Base-by-base conservation (phyloP, 1,140 invertebrate species). In the Cardiocondyla obscurior region DNA sequence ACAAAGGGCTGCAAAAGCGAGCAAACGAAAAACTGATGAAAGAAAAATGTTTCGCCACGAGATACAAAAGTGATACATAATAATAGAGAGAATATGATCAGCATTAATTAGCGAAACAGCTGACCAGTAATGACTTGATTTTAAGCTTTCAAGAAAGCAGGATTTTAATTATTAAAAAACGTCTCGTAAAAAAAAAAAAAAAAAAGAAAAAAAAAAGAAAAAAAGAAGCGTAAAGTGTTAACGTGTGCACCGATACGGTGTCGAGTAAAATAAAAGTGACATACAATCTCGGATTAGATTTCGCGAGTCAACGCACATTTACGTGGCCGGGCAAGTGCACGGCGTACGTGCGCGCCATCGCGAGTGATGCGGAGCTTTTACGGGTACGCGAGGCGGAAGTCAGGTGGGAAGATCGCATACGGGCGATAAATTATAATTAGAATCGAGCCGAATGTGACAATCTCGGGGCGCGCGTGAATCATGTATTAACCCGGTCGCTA, bases 381-480 rank as follows among this genome's bases (percentile, higher is more conserved):
- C 14, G 42, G 42, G 39, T 44, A 46, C n/a, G 44, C 8, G 19
- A 72, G 33, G 4, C 22, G 30, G n/a, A 73, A 58, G 25, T 58
- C 33, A 44, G 62, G 10, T 12, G 44, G 76, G 16, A 25, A 51
- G 55, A 65, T 65, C 36, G 81, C 82, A 7, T 62, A 49, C 67
- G 73, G 79, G 65, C 82, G 70, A 90, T 91, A 89, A 91, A 92
- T 91, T 87, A 82, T 90, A 87, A 90, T 91, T 90, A 91, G 81
- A 85, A 85, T 82, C 85, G 79, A 74, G 81, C 60, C 76, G 76
- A 88, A 89, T 79, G 77, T 81, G 85, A 88, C 81, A 82, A 85
- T 88, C 60, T 84, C 77, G 44, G 22, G 22, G 72, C n/a, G 44
- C 57, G 42, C 46, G 19, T 88, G 77, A 86, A 89, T 90, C 74